Conservation (phyloP, 2,888 invertebrate genomes). For the Pseudoips prasinana region DNA sequence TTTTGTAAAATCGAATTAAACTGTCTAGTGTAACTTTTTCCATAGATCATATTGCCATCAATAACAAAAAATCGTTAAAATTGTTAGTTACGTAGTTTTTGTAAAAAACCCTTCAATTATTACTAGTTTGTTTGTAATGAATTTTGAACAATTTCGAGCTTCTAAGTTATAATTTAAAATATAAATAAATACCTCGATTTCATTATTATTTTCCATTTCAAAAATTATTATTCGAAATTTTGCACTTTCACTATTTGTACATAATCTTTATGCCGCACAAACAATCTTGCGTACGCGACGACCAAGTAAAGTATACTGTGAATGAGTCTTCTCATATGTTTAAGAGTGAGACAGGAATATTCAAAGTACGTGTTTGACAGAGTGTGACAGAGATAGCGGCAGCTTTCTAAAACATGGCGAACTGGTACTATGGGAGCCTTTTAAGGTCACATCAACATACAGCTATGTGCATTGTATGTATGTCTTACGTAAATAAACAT, state of each 20-base stretch:
- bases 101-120: not conserved
- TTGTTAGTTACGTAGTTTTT: too few species aligned
- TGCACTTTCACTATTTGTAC: constrained; percentile 13
- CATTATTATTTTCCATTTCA: constrained; percentile 24
- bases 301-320: constrained; percentile 38
- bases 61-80: too few species aligned
- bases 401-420: constrained; percentile 68
- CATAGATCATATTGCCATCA: too few species aligned
- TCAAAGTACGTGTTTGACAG: not conserved
- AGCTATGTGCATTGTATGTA: constrained; percentile 4
- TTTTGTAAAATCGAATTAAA: too few species aligned
- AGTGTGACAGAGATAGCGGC: constrained; percentile 41
- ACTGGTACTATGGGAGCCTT: constrained; percentile 45
- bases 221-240: constrained; percentile 23
- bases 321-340: constrained; percentile 35
- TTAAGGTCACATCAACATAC: constrained; percentile 72
- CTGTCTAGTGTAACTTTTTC: too few species aligned
- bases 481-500: constrained; percentile 4
- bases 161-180: too few species aligned
- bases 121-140: too few species aligned
- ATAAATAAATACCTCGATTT: constrained; percentile 13
- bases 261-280: constrained; percentile 24
- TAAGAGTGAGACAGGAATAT: constrained; percentile 38
- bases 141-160: too few species aligned
- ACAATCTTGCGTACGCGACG: constrained; percentile 31